Base-by-base conservation (phyloP, 2,888 invertebrate species). In the Sphaerophoria rueppellii region DNA sequence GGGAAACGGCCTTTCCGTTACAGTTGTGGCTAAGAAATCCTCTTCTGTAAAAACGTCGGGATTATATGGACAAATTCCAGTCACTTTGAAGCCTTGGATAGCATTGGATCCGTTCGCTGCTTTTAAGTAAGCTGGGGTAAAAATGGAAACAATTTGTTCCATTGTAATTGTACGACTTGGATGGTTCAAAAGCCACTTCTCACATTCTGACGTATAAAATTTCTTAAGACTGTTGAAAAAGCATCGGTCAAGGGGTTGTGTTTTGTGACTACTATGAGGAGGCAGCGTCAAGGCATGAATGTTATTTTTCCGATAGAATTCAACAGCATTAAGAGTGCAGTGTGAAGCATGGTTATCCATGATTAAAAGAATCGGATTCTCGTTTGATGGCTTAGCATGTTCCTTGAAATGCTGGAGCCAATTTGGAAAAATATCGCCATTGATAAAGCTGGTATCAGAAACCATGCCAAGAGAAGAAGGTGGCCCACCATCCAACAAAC, bases 261-360 rank as follows among this genome's bases (percentile, higher is more conserved):
- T 61, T 48, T 65, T 78, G 34, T 71, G 65, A 48, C 48, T 61
- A 11, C 61, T 71, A 35, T 78, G 71, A 54, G 65, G 78, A 78
- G 65, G 71, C 50, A 63, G 55, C 40, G 78, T 71, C 24, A 72
- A 58, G 35, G 63, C 71, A 58, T 71, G 48, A 54, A 78, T 78
- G 46, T 58, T 52, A 65, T 72, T 78, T 34, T 72, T 40, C 35
- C 65, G 63, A 16, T 65, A 79, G 57, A 72, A 73, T 46, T 79
- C 58, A 35, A 79, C 50, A 65, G 67, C 79, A 32, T 73, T 57
- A 24, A 43, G 50, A 35, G 72, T 71, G 71, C 71, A 58, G 43
- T 72, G 67, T 43, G 72, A 78, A 16, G 67, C 63, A 61, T 71
- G 76, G 24, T 77, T 77, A 55, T 69, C 61, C 69, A 69, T 69